phyloP scores from a whole-genome alignment of 2,888 invertebrate species.

The Synanthedon myopaeformis region DNA sequence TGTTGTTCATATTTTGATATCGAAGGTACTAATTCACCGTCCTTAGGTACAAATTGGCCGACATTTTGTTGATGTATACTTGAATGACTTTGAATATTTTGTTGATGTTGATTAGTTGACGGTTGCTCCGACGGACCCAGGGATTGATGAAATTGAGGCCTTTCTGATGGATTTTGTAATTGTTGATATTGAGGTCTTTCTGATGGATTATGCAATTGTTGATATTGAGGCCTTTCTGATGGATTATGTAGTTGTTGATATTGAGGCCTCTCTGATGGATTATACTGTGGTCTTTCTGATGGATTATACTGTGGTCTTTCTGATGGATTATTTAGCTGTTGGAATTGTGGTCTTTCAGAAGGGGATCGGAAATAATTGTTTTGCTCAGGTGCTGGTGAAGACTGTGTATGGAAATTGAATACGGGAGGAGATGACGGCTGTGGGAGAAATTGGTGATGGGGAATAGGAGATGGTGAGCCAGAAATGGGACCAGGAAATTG shows the following conservation, averaged over 20 bases:
- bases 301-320: slow-evolving; percentile 33
- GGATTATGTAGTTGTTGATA: slow-evolving; percentile 40
- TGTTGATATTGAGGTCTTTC: slow-evolving; percentile 34
- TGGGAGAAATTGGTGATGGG: slow-evolving; percentile 10
- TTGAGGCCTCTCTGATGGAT: slow-evolving; percentile 28
- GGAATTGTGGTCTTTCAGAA: slow-evolving; percentile 27
- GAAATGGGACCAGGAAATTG: slow-evolving; percentile 29
- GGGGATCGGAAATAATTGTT: slow-evolving; percentile 30
- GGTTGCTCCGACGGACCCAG: slow-evolving; percentile 24
- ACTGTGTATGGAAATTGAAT: slow-evolving; percentile 50
- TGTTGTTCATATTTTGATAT: slow-evolving; percentile 86
- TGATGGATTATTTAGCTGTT: slow-evolving; percentile 41
- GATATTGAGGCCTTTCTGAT: slow-evolving; percentile 33
- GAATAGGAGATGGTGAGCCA: slow-evolving; percentile 24
- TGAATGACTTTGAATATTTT: slow-evolving; percentile 20
- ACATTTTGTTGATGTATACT: slow-evolving; percentile 48
- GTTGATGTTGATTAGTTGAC: slow-evolving; percentile 31
- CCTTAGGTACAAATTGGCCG: slow-evolving; percentile 69
- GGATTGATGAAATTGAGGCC: slow-evolving; percentile 30
- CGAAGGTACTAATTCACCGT: slow-evolving; percentile 80
- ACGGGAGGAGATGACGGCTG: slow-evolving; percentile 41
- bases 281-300: slow-evolving; percentile 26
- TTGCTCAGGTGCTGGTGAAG: slow-evolving; percentile 35
- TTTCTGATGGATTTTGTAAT: slow-evolving; percentile 34
- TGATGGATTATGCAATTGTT: slow-evolving; percentile 41